Conservation (phyloP, 2,888 invertebrate species). For the Balanococcus diminutus region DNA sequence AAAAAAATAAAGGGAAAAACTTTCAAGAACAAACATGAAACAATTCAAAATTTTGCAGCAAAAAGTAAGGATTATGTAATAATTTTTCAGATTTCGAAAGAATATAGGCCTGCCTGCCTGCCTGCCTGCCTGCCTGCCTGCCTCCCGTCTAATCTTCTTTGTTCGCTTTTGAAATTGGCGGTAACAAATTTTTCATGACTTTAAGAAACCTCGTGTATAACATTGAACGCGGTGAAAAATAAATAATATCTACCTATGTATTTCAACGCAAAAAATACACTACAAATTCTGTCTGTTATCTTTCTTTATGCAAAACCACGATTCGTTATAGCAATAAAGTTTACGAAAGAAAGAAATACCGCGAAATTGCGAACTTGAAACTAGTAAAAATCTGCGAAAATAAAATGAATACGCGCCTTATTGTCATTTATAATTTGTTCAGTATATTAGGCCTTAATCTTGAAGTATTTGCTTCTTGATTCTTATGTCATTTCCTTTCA, state of each 20-base stretch:
- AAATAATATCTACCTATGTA: too few species aligned
- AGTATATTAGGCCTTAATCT: not conserved
- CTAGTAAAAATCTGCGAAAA: not conserved
- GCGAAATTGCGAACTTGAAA: not conserved
- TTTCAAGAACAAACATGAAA: not conserved
- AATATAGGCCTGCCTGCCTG: not conserved
- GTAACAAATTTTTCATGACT: not conserved
- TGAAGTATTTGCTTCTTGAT: not conserved
- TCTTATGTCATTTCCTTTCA: not conserved
- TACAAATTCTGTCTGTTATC: not conserved
- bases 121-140: too few species aligned
- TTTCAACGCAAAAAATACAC: not conserved
- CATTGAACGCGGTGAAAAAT: not conserved
- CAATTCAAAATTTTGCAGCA: not conserved
- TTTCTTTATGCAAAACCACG: not conserved
- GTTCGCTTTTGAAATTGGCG: not conserved
- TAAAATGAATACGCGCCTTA: not conserved
- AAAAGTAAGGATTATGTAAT: not conserved
- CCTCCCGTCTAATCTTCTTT: not conserved
- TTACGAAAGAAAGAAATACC: not conserved
- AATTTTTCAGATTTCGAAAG: not conserved
- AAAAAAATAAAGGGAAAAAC: not conserved
- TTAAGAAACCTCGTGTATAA: not conserved
- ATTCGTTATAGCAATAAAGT: not conserved
- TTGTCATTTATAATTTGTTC: not conserved